phyloP scores from a whole-genome alignment of 2,113 vertebrate genomes.

The Elgaria multicarinata region DNA sequence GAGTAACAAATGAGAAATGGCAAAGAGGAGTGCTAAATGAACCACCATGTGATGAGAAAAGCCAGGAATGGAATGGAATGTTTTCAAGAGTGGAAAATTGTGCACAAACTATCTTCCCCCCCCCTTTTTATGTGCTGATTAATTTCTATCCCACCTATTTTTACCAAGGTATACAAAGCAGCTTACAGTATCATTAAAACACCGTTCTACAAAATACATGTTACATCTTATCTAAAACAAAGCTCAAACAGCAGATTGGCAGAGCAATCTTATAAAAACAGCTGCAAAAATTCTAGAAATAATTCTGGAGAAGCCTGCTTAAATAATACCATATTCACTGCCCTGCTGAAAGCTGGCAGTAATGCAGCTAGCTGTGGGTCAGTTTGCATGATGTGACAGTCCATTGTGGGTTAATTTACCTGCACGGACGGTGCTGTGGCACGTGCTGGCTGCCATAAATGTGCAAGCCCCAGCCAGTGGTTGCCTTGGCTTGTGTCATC shows the following conservation, averaged over 20 bases:
- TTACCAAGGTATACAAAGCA: background rate
- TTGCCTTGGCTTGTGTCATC: too few species aligned
- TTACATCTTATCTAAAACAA: background rate
- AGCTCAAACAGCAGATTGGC: background rate
- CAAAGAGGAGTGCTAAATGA: background rate
- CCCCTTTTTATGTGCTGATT: background rate
- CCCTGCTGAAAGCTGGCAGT: background rate
- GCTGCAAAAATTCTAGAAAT: background rate
- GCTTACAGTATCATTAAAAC: background rate
- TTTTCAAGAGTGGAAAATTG: fast-evolving
- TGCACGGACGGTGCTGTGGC: too few species aligned
- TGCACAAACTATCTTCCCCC: too few species aligned
- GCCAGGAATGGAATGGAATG: background rate
- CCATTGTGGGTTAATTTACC: too few species aligned
- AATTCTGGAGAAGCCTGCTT: background rate
- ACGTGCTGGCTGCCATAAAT: too few species aligned
- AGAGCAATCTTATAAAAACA: background rate
- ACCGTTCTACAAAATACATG: background rate
- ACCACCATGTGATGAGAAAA: background rate
- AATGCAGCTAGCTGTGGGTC: background rate
- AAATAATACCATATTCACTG: background rate
- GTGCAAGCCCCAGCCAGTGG: too few species aligned
- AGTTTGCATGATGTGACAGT: too few species aligned
- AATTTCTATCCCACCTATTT: background rate
- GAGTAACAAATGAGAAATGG: background rate